These are phyloP conservation scores for Podarcis siculus DNA, from an alignment of 2,797 vertebrate genomes.

Conservation along the genomic window DNA sequence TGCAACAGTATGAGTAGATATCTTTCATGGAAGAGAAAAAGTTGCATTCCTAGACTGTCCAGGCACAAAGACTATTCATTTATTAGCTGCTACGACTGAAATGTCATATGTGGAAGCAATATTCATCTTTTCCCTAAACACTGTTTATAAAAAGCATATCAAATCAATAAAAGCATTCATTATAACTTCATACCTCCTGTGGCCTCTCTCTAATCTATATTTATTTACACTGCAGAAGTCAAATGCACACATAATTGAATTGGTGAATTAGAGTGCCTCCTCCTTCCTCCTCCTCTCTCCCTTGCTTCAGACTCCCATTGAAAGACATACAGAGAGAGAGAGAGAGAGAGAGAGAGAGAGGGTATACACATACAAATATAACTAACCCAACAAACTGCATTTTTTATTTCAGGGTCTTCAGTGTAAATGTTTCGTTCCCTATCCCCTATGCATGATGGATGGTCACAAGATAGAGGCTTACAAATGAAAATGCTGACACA, in stretches of 20 bases:
- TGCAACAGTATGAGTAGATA: constrained; percentile 15
- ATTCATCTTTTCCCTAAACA: background rate
- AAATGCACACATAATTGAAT: constrained; percentile 38
- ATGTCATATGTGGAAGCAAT: constrained; percentile 20
- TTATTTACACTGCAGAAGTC: constrained; percentile 52
- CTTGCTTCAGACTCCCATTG: constrained; percentile 15
- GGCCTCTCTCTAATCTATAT: constrained; percentile 34
- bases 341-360: background rate
- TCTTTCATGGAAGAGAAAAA: constrained; percentile 24
- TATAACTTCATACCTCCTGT: constrained; percentile 36
- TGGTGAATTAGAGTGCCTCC: constrained; percentile 36
- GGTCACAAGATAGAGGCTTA: constrained; percentile 52
- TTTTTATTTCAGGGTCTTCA: constrained; percentile 14
- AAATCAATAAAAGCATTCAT: constrained; percentile 14
- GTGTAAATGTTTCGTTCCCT: constrained; percentile 36
- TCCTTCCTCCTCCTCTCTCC: constrained; percentile 1
- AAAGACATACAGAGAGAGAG: constrained; percentile 11
- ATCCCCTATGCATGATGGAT: constrained; percentile 43
- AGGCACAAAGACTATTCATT: constrained; percentile 31
- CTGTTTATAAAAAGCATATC: constrained; percentile 12
- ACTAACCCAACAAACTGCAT: constrained; percentile 8
- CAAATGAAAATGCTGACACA: constrained; percentile 71
- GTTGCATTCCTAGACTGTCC: constrained; percentile 4
- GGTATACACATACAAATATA: background rate
- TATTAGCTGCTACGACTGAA: constrained; percentile 26